A percentile compares a stretch with the other conserved stretches of the same genome.
Evolutionary conservation across 2,888 invertebrate species (phyloP).

Genomic region (Cyrtodaria siliqua): DNA sequence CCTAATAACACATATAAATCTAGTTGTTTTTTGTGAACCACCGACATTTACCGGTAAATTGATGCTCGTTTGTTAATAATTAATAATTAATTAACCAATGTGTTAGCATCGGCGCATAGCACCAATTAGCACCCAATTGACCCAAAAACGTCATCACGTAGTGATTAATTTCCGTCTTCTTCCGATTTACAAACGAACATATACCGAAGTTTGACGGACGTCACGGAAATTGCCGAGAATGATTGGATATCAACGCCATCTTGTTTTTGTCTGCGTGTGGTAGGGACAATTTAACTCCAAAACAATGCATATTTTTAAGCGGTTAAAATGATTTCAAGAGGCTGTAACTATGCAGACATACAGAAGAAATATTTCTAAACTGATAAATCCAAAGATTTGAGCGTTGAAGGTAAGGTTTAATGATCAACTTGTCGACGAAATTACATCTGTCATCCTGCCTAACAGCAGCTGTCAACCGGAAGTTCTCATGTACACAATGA

Average conservation of each 20-base stretch:
- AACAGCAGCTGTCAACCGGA: constrained; percentile 48
- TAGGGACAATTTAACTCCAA: constrained; percentile 13
- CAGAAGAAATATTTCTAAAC: neutral
- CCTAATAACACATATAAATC: too few relatives aligned
- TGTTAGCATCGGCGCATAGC: too few relatives aligned
- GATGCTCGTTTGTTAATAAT: too few relatives aligned
- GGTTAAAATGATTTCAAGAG: constrained; percentile 18
- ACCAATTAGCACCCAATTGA: too few relatives aligned
- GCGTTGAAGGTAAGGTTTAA: constrained; percentile 8
- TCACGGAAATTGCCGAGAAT: too few relatives aligned
- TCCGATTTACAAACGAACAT: too few relatives aligned
- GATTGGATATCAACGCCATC: constrained; percentile 39
- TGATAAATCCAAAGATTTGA: neutral
- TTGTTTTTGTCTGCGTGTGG: constrained; percentile 61
- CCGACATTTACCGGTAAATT: too few relatives aligned
- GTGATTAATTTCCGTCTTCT: too few relatives aligned
- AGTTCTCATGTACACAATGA: constrained; percentile 54
- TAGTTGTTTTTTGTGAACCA: too few relatives aligned
- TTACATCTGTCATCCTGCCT: constrained; percentile 8
- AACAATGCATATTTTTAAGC: constrained; percentile 30
- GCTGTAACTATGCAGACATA: neutral
- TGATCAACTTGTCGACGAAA: neutral
- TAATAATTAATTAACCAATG: too few relatives aligned
- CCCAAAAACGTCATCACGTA: too few relatives aligned
- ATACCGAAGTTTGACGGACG: too few relatives aligned